Percentiles rank a stretch among this genome's conserved stretches.
Evolutionary conservation across 2,797 vertebrate species (phyloP).

Genomic region (Scyliorhinus canicula): DNA sequence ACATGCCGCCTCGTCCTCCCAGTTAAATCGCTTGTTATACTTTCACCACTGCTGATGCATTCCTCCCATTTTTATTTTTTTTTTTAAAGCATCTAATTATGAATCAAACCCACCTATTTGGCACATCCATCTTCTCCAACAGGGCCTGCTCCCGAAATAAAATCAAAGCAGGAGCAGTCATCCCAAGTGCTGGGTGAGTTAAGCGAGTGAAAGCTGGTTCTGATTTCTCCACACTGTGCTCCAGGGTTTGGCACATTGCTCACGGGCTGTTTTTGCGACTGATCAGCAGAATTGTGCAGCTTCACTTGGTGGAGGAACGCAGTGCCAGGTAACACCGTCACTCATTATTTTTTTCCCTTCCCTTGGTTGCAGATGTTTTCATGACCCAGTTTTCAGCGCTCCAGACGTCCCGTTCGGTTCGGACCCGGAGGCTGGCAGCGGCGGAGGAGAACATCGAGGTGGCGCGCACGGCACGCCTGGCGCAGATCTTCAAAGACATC

Average conservation of each 20-base stretch:
- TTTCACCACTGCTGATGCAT: not conserved
- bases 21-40: not conserved
- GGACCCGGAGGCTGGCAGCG: conserved; percentile 83
- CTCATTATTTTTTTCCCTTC: conserved; percentile 3
- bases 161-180: not conserved
- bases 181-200: not conserved
- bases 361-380: conserved; percentile 81
- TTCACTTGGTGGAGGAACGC: not conserved
- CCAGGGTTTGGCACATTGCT: not conserved
- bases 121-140: not conserved
- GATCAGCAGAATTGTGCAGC: not conserved
- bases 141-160: not conserved
- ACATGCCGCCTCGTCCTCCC: not conserved
- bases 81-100: not conserved
- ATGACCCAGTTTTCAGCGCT: conserved; percentile 98
- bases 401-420: conserved; percentile 87
- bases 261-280: not conserved
- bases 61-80: not conserved
- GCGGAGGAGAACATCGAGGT: conserved; percentile 95
- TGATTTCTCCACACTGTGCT: not conserved
- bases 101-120: not conserved
- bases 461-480: conserved; percentile 89
- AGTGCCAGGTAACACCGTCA: not conserved
- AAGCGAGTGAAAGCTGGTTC: not conserved
- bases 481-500: conserved; percentile 98